A percentile compares a stretch with the other conserved stretches of the same genome.
phyloP scores from a whole-genome alignment of 2,888 invertebrate species.

The Pantelozetes paolii region DNA sequence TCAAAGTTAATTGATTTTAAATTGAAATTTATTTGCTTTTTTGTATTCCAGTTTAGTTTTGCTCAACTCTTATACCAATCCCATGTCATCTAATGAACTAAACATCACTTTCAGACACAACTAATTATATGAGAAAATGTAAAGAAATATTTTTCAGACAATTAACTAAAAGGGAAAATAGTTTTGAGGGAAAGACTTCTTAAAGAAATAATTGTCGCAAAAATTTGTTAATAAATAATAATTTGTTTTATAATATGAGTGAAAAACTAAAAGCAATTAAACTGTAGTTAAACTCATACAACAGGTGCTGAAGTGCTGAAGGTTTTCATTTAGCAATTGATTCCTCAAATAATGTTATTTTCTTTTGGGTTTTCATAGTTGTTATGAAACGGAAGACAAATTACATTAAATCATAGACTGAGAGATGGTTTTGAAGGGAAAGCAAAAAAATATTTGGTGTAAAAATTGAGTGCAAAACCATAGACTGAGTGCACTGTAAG shows the following conservation, averaged over 20 bases:
- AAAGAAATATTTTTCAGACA: no score
- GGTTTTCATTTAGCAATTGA: background rate
- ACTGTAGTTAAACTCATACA: background rate
- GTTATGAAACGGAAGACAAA: background rate
- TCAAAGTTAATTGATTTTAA: slow-evolving; percentile 13
- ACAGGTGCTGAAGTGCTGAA: background rate
- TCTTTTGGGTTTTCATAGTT: background rate
- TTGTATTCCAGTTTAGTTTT: background rate
- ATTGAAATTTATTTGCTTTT: slow-evolving; percentile 3
- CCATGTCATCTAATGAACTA: no score
- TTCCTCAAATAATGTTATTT: background rate
- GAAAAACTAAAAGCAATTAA: no score
- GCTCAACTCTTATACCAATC: background rate
- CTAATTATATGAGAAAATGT: no score
- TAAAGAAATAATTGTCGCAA: no score
- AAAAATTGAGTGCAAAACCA: slow-evolving; percentile 17
- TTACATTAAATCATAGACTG: slow-evolving; percentile 18
- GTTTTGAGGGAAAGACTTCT: no score
- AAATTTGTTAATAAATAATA: no score
- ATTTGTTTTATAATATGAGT: no score
- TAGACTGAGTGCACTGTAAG: background rate
- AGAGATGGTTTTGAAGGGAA: background rate
- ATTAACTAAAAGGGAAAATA: no score
- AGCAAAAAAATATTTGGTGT: slow-evolving; percentile 11
- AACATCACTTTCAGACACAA: no score